Base-by-base conservation (phyloP, 2,888 invertebrate genomes). In the Strigamia maritima region DNA sequence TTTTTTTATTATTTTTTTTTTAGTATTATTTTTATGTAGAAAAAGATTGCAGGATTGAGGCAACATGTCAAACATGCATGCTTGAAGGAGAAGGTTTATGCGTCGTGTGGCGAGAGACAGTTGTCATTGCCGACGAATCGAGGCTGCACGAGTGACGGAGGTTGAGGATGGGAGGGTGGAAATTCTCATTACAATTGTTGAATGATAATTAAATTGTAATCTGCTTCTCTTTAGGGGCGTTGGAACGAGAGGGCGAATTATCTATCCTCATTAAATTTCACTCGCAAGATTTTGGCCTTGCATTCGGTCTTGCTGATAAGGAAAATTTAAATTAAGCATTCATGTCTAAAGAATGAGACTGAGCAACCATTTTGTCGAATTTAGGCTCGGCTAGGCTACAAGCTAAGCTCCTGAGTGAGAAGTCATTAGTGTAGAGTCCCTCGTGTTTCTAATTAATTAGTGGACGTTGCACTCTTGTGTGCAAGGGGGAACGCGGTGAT, bases 231-330 rank as follows among this genome's bases (percentile, higher is more conserved):
- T 75, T 75, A 40, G 40, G 75, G 35, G 75, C 40, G 40, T 35
- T 40, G 35, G 75, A 75, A 75, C 40, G 75, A 70, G 70, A 70
- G 75, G 75, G 75, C 38, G 40, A 75, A 75, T 75, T 75, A 75
- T 75, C 75, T 75, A 75, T 75, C 75, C 75, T 75, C 75, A 75
- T 75, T 75, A 40, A 75, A 75, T 40, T 75, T 70, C 70, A 70
- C 70, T 70, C 75, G 75, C 75, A 35, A 40, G 38, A 40, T 75
- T 40, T 75, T 75, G 38, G 40, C 75, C 35, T 16, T n/a, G 40
- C 75, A 75, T 35, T 35, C 35, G 35, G 35, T 75, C 16, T 35
- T n/a, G 75, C 40, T 75, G 38, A 75, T 75, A 75, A 75, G 40
- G 31, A 75, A 19, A 75, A 75, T 75, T 75, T 75, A 75, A 75